Evolutionary conservation across 92 coral and sea anemone genomes (phyloP), one percentile per base, ranked within the genome.

Genomic region (Phenganax subtilis): DNA sequence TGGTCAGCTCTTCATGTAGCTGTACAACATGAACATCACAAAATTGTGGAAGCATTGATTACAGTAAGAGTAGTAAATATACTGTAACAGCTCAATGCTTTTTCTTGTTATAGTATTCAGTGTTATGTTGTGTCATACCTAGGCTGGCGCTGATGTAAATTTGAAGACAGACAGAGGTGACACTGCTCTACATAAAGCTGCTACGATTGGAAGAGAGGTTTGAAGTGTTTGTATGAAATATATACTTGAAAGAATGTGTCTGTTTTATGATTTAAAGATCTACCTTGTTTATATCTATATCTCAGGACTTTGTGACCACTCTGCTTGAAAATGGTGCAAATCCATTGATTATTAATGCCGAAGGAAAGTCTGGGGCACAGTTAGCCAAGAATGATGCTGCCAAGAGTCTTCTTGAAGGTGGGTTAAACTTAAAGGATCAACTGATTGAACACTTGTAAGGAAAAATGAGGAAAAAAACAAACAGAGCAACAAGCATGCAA

Each of bases 1-100:
- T 94, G 98, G 98, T 90, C 96, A 7, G 96, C 98, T 8, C 85
- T 94, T 60, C 97, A 92, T 54, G 83, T 92, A 44, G 97, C 98
- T 57, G 88, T 96, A 0, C 90, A 94, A 81, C 90, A 88, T 94
- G 96, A 89, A 54, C 90, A 94, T 55, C 85, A 80, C 55, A 87
- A 90, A 27, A 87, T 92, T 76, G 89, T 90, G 60, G 89, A 90
- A 76, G 89, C 91, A 8, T 74, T 94, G 20, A 71, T 94, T 16
- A 87, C 89, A 88, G 98, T 94, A 28, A 15, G 84, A 44, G 7
- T 15, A 20, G 31, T 15, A 14, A 31, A 69, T 17, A 0, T 11
- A 20, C 57, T 8, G 11, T 37, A n/a, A 3, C 63, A 14, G 9
- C 57, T 15, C 8, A n/a, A 8, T 20, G 20, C 20, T 12, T 51